Percentiles rank a stretch among this genome's conserved stretches.
phyloP scores from a whole-genome alignment of 2,113 vertebrate genomes.

The Cyanoderma ruficeps region DNA sequence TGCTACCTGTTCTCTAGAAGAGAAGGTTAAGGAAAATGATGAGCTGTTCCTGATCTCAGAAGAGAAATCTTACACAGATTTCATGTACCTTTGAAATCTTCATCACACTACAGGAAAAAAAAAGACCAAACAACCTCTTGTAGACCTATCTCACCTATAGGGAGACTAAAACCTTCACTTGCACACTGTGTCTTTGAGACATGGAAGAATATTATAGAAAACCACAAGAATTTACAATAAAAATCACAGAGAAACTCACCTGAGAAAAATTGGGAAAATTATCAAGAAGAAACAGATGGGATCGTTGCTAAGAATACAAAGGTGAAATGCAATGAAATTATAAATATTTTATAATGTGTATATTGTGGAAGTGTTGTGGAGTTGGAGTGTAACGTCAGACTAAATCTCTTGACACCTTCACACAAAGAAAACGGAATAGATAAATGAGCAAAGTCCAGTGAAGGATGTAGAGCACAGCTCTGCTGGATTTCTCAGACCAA shows the following conservation, averaged over 20 bases:
- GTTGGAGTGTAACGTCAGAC: neutral
- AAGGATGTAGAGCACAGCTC: neutral
- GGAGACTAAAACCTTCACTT: neutral
- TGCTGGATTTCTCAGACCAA: neutral
- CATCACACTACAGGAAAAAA: neutral
- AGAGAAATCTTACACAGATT: neutral
- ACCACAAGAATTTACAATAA: neutral
- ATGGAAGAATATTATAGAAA: neutral
- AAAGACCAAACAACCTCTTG: neutral
- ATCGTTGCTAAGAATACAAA: neutral
- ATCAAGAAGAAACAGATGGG: neutral
- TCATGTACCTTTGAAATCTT: neutral
- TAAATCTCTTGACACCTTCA: neutral
- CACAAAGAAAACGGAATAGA: neutral
- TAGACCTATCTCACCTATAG: neutral
- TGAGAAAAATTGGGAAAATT: neutral
- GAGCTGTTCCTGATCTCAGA: neutral
- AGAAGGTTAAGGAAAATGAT: neutral
- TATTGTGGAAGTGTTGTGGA: neutral
- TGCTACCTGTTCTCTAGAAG: neutral
- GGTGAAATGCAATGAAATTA: neutral
- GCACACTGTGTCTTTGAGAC: neutral
- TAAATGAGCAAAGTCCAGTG: neutral
- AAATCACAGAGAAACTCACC: neutral
- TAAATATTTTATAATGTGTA: neutral